Conservation (phyloP, 2,888 invertebrate genomes). For the Tigriopus californicus region DNA sequence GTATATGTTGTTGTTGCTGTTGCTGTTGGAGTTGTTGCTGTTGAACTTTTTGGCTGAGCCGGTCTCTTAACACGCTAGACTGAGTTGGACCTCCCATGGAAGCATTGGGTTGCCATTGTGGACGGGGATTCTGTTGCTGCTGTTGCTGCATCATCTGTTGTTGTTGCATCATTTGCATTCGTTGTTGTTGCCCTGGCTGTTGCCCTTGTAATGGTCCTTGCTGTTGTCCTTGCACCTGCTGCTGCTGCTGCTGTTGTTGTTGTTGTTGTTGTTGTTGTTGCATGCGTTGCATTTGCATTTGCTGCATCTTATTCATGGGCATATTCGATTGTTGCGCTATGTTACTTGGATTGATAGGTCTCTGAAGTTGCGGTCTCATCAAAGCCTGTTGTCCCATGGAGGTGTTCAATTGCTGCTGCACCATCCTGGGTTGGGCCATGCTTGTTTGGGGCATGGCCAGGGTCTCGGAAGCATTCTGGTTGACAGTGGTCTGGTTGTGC, state of each 20-base stretch:
- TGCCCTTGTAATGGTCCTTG: slow-evolving; percentile 54
- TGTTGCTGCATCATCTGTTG: slow-evolving; percentile 31
- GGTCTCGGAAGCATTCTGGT: no score
- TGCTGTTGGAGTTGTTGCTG: slow-evolving; percentile 25
- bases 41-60: slow-evolving; percentile 11
- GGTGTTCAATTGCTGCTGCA: no score
- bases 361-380: background rate
- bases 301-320: background rate
- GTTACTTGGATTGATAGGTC: background rate
- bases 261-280: slow-evolving; percentile 29
- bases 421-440: no score
- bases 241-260: background rate
- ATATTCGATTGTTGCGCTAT: background rate
- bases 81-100: background rate
- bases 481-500: no score
- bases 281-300: background rate
- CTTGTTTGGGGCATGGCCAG: no score
- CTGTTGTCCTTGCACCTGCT: slow-evolving; percentile 23
- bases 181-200: slow-evolving; percentile 45
- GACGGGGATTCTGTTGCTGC: slow-evolving; percentile 23
- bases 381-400: background rate
- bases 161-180: slow-evolving; percentile 30
- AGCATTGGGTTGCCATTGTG: background rate
- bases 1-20: slow-evolving; percentile 25
- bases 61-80: background rate